Base-by-base conservation (phyloP, 23 tunicate species). In the Corella eumyota region DNA sequence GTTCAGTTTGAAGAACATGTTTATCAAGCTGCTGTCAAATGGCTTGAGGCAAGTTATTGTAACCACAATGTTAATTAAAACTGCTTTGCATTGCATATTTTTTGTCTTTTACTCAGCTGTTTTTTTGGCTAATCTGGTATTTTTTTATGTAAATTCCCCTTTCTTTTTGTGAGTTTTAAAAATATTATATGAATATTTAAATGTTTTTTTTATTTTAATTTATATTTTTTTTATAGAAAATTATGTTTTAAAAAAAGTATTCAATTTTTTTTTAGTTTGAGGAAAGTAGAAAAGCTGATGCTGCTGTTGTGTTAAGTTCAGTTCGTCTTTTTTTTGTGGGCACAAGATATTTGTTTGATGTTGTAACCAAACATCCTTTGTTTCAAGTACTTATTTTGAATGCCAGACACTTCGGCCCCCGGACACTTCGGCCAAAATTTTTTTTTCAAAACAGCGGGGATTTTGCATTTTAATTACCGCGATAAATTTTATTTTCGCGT, bases 1-100 rank as follows among this genome's bases (percentile, higher is more conserved):
- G 85, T 66, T 1, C 71, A 66, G 61, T 31, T 80, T 29, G 95
- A 86, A 38, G 95, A 86, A 49, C 85, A 77, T 60, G 86, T 86
- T 20, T 86, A 57, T 56, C 66, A 86, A 7, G 95, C 95, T 5
- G 85, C 80, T 5, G 29, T 78, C 28, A 57, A 73, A 1, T 86
- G 95, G 95, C 64, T 86, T 3, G 68, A 71, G 61, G 78, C 65
- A 35, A 64, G 69, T 40, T 3, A n/a, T n/a, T n/a, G n/a, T n/a
- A n/a, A n/a, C n/a, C n/a, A n/a, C n/a, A n/a, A n/a, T n/a, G n/a
- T 13, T 11, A 44, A 44, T 44, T 44, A 11, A 17, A 44, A 9
- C 11, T 15, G 26, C 15, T n/a, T n/a, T 13, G 15, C 25, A 54
- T 54, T 23, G 22, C 22, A n/a, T n/a, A n/a, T n/a, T n/a, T n/a